Percentiles rank a stretch among this genome's conserved stretches.
Conservation (phyloP, 2,888 invertebrate genomes). For the Drosophila kuntzei region DNA sequence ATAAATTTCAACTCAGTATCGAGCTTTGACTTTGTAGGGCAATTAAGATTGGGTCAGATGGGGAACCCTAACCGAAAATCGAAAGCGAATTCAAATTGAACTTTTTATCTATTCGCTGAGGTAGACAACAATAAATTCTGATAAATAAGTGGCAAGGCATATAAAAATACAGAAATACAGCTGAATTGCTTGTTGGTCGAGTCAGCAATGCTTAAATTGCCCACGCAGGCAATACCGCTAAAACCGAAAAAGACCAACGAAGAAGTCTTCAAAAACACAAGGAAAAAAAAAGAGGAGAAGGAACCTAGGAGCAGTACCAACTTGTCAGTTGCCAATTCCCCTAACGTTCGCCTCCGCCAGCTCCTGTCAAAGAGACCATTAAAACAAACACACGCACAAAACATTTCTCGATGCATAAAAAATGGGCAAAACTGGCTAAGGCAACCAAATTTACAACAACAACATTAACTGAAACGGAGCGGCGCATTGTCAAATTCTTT, state of each 20-base stretch:
- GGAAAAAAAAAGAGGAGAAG: constrained; percentile 9
- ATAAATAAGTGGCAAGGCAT: constrained; percentile 59
- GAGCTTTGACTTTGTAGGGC: constrained; percentile 47
- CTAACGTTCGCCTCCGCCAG: not conserved
- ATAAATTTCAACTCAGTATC: constrained; percentile 39
- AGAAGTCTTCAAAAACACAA: constrained; percentile 1
- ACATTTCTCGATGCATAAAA: constrained; percentile 73
- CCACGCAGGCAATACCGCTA: constrained; percentile 61
- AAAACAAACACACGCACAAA: constrained; percentile 69
- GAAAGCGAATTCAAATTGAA: constrained; percentile 76
- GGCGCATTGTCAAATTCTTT: constrained; percentile 80
- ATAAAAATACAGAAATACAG: constrained; percentile 38
- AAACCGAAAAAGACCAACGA: constrained; percentile 28
- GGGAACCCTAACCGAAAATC: constrained; percentile 17
- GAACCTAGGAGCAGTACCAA: constrained; percentile 11
- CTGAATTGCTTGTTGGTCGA: constrained; percentile 57
- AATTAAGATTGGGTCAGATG: constrained; percentile 65
- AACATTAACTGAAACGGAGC: constrained; percentile 44
- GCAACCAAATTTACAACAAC: constrained; percentile 7
- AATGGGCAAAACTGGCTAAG: constrained; percentile 40
- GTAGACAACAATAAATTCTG: constrained; percentile 77
- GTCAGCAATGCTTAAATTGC: constrained; percentile 79
- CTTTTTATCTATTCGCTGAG: constrained; percentile 70
- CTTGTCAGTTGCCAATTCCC: constrained; percentile 26
- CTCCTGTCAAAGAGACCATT: constrained; percentile 53